A percentile compares a stretch with the other conserved stretches of the same genome.
Conservation (phyloP, 2,797 vertebrate species). For the Threskiornis aethiopicus region DNA sequence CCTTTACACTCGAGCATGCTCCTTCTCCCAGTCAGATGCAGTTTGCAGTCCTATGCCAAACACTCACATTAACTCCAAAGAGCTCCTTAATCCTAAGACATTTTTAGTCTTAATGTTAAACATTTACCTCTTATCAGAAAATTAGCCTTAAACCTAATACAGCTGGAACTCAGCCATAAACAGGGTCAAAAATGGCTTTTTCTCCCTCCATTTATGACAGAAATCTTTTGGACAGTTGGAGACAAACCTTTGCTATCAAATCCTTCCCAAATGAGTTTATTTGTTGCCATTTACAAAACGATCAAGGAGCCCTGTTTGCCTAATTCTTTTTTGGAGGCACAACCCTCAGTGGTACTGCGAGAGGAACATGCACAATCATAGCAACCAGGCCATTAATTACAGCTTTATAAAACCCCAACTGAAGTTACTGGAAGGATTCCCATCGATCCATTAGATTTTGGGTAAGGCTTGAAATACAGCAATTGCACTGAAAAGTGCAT, state of each 20-base stretch:
- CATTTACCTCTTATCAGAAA: background rate
- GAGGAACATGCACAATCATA: background rate
- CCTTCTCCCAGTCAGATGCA: background rate
- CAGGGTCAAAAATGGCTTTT: background rate
- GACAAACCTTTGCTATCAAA: background rate
- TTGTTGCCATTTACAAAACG: background rate
- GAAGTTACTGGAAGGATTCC: slow-evolving; percentile 40
- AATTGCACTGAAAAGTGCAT: background rate
- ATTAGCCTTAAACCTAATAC: background rate
- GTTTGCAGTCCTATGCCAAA: background rate
- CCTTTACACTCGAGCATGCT: background rate
- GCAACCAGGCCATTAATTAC: background rate
- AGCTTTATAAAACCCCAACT: background rate
- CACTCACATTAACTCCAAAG: background rate
- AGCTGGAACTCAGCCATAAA: background rate
- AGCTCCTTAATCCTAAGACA: background rate
- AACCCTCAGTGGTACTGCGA: background rate
- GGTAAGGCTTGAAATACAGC: background rate
- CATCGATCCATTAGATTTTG: slow-evolving; percentile 52
- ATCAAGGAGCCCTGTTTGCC: background rate
- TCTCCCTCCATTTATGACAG: background rate
- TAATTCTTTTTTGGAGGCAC: background rate
- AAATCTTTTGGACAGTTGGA: background rate
- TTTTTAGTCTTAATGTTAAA: background rate
- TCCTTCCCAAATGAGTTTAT: background rate